Conservation (phyloP, 2,888 invertebrate species). For the Aelia acuminata region DNA sequence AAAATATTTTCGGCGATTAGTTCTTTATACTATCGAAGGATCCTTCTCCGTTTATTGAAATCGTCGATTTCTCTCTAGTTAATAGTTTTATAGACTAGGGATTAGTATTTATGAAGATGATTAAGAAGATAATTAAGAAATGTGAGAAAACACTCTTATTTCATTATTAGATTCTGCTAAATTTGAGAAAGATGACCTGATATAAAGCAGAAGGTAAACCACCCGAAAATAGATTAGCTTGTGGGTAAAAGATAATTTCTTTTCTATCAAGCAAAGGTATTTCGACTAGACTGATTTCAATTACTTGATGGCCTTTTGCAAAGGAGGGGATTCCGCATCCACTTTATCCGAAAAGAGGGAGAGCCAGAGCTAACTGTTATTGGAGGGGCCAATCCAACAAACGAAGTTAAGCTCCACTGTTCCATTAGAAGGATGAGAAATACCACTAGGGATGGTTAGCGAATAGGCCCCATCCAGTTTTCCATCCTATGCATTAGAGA, state of each 20-base stretch:
- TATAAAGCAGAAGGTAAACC: background rate
- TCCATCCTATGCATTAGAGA: background rate
- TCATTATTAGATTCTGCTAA: background rate
- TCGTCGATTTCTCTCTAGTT: too few species aligned
- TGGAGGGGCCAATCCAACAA: background rate
- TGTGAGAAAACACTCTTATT: too few species aligned
- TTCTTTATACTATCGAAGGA: too few species aligned
- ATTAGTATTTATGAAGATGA: too few species aligned
- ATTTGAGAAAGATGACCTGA: background rate
- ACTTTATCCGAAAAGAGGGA: background rate
- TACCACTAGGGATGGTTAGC: background rate
- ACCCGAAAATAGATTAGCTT: background rate
- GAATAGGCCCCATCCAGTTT: background rate
- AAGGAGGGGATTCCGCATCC: background rate
- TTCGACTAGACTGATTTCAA: background rate
- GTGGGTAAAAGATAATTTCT: background rate
- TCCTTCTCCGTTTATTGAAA: too few species aligned
- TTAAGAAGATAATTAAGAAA: too few species aligned
- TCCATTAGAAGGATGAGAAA: slow-evolving; percentile 21
- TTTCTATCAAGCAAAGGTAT: background rate
- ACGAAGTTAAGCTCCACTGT: background rate
- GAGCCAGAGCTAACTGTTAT: background rate
- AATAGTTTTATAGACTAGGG: too few species aligned
- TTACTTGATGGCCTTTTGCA: background rate
- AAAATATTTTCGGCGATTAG: too few species aligned